Evolutionary conservation across 2,797 vertebrate genomes (phyloP), one percentile per base, ranked within the genome.

Genomic region (Intellagama lesueurii): DNA sequence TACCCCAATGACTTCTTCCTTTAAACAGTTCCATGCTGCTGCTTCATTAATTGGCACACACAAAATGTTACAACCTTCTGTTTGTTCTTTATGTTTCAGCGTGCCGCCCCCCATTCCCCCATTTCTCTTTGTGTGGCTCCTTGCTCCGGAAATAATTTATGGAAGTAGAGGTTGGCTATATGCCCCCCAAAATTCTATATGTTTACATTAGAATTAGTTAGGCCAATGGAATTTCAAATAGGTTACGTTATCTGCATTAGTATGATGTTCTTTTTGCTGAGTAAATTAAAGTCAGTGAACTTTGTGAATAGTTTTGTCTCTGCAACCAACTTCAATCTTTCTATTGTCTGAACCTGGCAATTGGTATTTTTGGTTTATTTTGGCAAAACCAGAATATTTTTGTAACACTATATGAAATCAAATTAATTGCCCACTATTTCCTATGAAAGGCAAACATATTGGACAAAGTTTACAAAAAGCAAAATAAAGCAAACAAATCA

Each of bases 201-300:
- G 83, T 88, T 49, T 87, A 82, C 85, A 16, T 79, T 91, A 83
- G 91, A 91, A 88, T 89, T 92, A 89, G 69, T 91, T 56, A 93
- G 95, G 90, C 91, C 86, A 86, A 81, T 81, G 47, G 88, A 92
- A 88, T 68, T 89, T 85, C 60, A 35, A 76, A 66, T 24, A 76
- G 26, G 14, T 7, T 56, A 70, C 17, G 68, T 87, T 87, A 81
- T 35, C 77, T 94, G 91, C 85, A 92, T 88, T 1, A 90, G 77
- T 84, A 93, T 26, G 56, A 77, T 90, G 87, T 90, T 92, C 90
- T 87, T 95, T 94, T 93, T 92, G 89, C 93, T 91, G 90, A 76
- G 40, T 4, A 86, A 85, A 91, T 91, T 91, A 90, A 90, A 91
- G 92, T 88, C 91, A 91, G 56, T 81, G 89, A 75, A 93, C 66